Evolutionary conservation across 2,888 invertebrate genomes (phyloP).

Genomic region (Caenorhabditis sp.): DNA sequence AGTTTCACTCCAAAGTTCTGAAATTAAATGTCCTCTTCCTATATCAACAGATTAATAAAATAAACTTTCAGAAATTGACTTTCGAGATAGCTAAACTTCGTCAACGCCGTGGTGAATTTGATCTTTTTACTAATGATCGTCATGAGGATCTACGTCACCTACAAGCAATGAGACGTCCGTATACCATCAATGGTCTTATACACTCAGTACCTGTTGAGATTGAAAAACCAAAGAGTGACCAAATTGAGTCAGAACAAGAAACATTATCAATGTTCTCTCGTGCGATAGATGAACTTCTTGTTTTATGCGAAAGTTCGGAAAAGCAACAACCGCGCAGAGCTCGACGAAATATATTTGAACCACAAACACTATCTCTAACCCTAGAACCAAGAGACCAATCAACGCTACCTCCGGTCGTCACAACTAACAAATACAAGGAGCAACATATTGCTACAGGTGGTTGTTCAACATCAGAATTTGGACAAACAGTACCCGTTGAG

Average conservation of each 20-base stretch:
- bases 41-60: too few species aligned
- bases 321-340: neutral
- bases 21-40: too few species aligned
- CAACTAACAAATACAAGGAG: too few species aligned
- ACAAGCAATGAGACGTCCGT: neutral
- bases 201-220: too few species aligned
- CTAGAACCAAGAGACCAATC: neutral
- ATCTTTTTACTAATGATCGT: too few species aligned
- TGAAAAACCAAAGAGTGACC: too few species aligned
- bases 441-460: neutral
- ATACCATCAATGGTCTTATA: neutral
- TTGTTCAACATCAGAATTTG: too few species aligned
- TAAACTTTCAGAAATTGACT: conserved; percentile 20
- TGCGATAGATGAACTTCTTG: too few species aligned
- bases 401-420: neutral
- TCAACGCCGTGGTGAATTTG: conserved; percentile 6
- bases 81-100: conserved; percentile 24
- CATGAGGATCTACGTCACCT: neutral
- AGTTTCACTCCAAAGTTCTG: too few species aligned
- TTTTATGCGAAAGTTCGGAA: neutral
- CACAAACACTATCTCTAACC: neutral
- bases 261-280: too few species aligned
- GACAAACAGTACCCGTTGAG: too few species aligned
- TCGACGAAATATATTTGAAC: neutral
- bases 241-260: too few species aligned